Evolutionary conservation across 35 echinoderm and acorn worm species (phyloP).

Genomic region (Diadema setosum): DNA sequence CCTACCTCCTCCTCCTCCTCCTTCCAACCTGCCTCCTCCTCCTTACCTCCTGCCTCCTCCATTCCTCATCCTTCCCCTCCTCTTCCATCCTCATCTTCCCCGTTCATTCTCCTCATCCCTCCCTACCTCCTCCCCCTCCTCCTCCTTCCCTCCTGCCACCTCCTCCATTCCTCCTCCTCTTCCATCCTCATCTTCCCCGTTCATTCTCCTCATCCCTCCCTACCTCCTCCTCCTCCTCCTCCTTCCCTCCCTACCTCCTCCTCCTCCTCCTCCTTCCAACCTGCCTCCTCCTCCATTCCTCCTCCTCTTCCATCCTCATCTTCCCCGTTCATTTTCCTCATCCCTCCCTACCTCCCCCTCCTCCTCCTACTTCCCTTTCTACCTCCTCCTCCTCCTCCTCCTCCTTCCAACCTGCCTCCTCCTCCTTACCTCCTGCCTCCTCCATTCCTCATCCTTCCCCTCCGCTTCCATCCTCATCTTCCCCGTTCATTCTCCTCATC

Average conservation of each 20-base stretch:
- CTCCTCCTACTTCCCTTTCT: not conserved
- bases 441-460: not conserved
- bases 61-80: not conserved
- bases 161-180: not conserved
- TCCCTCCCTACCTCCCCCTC: not conserved
- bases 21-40: not conserved
- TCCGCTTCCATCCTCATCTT: not conserved
- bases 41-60: not conserved
- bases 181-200: not conserved
- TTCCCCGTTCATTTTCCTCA: not conserved
- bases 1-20: not conserved
- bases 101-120: not conserved
- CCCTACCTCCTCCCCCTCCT: not conserved
- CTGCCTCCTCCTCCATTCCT: too few relatives aligned
- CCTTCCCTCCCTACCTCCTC: not conserved
- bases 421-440: too few relatives aligned
- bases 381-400: not conserved
- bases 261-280: not conserved
- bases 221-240: not conserved
- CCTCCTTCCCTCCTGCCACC: not conserved
- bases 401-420: not conserved
- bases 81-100: not conserved
- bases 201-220: not conserved
- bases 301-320: not conserved
- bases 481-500: not conserved